phyloP scores from a whole-genome alignment of 92 coral and sea anemone genomes.

The Chrysogorgia sp. region DNA sequence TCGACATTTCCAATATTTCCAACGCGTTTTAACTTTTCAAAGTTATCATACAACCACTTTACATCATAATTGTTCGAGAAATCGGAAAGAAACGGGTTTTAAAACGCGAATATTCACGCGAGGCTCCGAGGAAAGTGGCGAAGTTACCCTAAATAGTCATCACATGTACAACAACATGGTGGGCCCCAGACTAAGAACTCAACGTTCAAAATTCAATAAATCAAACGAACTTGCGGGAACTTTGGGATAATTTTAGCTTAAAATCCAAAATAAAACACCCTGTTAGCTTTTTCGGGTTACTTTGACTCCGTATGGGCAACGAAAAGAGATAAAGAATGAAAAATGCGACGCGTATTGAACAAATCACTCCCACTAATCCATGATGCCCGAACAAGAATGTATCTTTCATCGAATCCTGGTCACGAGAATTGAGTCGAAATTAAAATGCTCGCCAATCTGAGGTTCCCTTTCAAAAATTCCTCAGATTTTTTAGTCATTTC shows the following conservation, averaged over 20 bases:
- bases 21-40: not conserved
- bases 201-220: not conserved
- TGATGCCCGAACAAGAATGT: not conserved
- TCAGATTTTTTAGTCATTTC: not conserved
- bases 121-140: no score
- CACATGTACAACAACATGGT: conserved; percentile 2
- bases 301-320: not conserved
- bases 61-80: not conserved
- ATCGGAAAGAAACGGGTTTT: not conserved
- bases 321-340: not conserved
- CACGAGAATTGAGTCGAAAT: not conserved
- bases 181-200: not conserved
- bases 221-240: not conserved
- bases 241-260: not conserved
- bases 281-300: not conserved
- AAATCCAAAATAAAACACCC: not conserved
- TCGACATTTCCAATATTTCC: not conserved
- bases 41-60: not conserved
- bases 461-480: not conserved
- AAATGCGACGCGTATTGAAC: not conserved
- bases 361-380: not conserved
- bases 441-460: not conserved
- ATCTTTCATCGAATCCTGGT: not conserved
- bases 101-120: no score
- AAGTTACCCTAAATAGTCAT: no score